Percentiles rank a stretch among this genome's conserved stretches.
These are phyloP conservation scores for Artemia franciscana DNA, from an alignment of 1,140 invertebrate genomes.

Conservation along the genomic window DNA sequence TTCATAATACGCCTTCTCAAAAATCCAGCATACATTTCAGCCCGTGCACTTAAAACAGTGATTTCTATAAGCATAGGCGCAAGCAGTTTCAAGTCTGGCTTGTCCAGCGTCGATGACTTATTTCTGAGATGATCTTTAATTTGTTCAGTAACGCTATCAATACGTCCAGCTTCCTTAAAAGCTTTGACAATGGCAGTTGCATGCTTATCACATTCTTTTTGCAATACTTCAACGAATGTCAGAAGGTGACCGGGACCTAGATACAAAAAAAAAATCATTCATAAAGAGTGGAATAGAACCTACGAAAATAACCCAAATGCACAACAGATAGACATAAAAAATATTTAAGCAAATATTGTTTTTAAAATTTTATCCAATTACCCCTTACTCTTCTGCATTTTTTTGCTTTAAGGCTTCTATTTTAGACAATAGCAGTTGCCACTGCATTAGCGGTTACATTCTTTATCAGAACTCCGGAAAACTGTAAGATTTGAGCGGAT, in stretches of 20 bases:
- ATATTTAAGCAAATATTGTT: too few relatives aligned
- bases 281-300: too few relatives aligned
- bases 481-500: too few relatives aligned
- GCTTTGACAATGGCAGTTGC: slow-evolving; percentile 40
- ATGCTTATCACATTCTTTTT: slow-evolving; percentile 66
- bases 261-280: slow-evolving; percentile 10
- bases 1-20: slow-evolving; percentile 50
- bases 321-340: too few relatives aligned
- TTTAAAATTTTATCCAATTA: too few relatives aligned
- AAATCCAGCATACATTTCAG: slow-evolving; percentile 77
- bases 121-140: slow-evolving; percentile 25
- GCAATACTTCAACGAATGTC: slow-evolving; percentile 41
- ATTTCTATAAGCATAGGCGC: slow-evolving; percentile 75
- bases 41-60: slow-evolving; percentile 66
- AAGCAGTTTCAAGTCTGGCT: slow-evolving; percentile 53
- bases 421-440: too few relatives aligned
- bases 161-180: slow-evolving; percentile 46
- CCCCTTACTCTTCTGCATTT: too few relatives aligned
- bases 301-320: too few relatives aligned
- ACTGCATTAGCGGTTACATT: too few relatives aligned
- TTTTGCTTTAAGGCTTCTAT: too few relatives aligned
- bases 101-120: slow-evolving; percentile 6
- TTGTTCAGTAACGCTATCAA: slow-evolving; percentile 36
- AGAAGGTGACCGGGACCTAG: slow-evolving; percentile 43
- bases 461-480: too few relatives aligned